Percentiles rank a stretch among this genome's conserved stretches.
Evolutionary conservation across 2,113 vertebrate species (phyloP).

Genomic region (Aspidoscelis tigris): DNA sequence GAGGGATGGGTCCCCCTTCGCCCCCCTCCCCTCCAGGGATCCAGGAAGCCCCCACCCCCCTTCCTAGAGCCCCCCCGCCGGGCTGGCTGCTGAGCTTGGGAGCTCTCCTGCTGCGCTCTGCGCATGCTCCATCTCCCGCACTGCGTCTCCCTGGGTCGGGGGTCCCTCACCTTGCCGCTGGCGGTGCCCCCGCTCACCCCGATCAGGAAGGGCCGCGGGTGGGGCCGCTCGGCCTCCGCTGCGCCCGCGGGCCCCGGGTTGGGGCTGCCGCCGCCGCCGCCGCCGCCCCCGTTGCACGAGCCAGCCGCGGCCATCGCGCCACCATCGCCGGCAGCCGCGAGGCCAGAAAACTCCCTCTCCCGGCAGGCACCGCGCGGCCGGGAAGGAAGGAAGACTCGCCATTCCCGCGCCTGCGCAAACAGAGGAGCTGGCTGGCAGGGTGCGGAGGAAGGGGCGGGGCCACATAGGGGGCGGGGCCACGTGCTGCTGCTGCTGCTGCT

Average conservation of each 20-base stretch:
- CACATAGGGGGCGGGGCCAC: background rate
- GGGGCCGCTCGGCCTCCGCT: slow-evolving; percentile 78
- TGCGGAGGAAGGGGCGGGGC: background rate
- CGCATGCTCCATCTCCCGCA: no score
- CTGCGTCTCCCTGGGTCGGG: background rate
- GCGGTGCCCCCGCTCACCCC: slow-evolving; percentile 94
- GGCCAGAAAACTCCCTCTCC: slow-evolving; percentile 48
- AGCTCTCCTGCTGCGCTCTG: no score
- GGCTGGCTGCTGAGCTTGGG: no score
- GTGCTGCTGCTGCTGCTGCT: no score
- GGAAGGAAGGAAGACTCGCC: no score
- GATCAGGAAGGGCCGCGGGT: slow-evolving; percentile 88
- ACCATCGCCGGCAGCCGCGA: background rate
- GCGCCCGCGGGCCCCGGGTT: slow-evolving; percentile 14
- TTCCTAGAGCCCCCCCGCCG: no score
- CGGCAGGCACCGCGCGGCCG: slow-evolving; percentile 8
- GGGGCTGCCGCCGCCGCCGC: slow-evolving; percentile 20
- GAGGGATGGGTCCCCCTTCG: no score
- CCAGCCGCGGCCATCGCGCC: slow-evolving; percentile 75
- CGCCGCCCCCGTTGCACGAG: slow-evolving; percentile 19
- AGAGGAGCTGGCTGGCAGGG: background rate
- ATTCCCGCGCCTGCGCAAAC: background rate
- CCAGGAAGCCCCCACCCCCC: no score
- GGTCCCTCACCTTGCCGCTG: slow-evolving; percentile 86
- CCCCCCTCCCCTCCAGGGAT: no score